Conservation (phyloP, 2,888 invertebrate species). For the Drosophila infuscata region DNA sequence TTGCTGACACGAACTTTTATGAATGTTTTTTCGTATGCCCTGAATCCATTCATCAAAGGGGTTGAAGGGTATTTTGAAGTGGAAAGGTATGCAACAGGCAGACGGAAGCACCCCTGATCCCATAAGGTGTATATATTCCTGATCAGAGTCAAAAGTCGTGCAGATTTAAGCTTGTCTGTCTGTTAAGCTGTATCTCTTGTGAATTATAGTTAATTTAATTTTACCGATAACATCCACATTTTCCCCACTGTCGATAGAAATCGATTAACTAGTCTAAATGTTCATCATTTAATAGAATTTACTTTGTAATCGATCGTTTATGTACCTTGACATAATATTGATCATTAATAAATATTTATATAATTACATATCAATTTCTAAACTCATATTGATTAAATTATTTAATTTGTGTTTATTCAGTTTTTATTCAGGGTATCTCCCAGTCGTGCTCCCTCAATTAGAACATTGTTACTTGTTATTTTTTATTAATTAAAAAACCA, state of each 20-base stretch:
- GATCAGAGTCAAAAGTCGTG: neutral
- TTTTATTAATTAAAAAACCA: slow-evolving; percentile 19
- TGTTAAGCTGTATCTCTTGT: neutral
- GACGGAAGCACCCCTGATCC: neutral
- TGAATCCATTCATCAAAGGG: neutral
- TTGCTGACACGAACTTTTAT: slow-evolving; percentile 14
- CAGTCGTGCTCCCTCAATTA: neutral
- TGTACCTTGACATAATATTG: neutral
- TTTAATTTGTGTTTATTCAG: no score
- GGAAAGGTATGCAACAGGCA: neutral
- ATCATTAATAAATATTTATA: neutral
- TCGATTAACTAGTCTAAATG: neutral
- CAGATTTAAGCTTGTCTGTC: neutral
- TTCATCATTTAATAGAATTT: accelerated
- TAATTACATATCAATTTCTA: neutral
- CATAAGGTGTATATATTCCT: neutral
- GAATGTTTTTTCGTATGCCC: neutral
- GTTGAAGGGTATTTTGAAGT: neutral
- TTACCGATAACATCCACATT: accelerated
- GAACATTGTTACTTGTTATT: neutral
- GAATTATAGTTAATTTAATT: no score
- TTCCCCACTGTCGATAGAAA: neutral
- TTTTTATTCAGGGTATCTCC: neutral
- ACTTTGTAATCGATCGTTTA: neutral
- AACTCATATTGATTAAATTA: neutral